Evolutionary conservation across 2,113 vertebrate genomes (phyloP).

Genomic region (Circaetus gallicus): DNA sequence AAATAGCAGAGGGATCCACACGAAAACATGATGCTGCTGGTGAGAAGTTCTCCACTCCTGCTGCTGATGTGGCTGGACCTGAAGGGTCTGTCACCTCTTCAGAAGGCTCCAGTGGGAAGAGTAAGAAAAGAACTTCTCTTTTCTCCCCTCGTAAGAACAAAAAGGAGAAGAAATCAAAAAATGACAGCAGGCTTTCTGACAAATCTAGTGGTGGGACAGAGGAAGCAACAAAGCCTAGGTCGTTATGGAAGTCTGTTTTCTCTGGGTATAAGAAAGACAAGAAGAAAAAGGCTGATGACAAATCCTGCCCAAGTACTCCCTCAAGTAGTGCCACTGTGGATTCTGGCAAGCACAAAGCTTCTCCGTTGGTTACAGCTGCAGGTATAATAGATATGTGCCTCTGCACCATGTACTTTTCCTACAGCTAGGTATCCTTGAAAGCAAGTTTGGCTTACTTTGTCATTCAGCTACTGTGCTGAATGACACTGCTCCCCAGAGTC

Average conservation of each 20-base stretch:
- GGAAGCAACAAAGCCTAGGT: conserved; percentile 87
- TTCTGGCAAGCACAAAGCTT: conserved; percentile 80
- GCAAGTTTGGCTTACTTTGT: not conserved
- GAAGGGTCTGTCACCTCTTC: conserved; percentile 91
- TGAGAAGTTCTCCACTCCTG: conserved; percentile 78
- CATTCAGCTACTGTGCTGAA: not conserved
- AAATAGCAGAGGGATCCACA: conserved; percentile 70
- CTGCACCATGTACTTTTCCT: not conserved
- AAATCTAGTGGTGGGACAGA: conserved; percentile 68
- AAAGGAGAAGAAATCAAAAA: conserved; percentile 95
- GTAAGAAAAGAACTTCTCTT: conserved; percentile 91
- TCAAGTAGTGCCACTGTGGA: conserved; percentile 88
- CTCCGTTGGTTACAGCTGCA: conserved; percentile 75
- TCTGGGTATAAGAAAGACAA: conserved; percentile 97
- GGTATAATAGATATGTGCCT: conserved; percentile 60
- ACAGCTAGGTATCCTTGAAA: not conserved
- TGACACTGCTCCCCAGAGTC: not conserved
- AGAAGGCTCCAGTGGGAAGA: conserved; percentile 87
- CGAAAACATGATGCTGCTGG: conserved; percentile 74
- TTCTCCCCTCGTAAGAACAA: conserved; percentile 96
- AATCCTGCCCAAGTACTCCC: conserved; percentile 87
- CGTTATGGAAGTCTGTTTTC: conserved; percentile 94
- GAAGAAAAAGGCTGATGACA: conserved; percentile 89
- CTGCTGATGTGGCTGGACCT: conserved; percentile 68
- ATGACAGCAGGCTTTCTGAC: conserved; percentile 76